Evolutionary conservation across 2,113 vertebrate species (phyloP), one percentile per base, ranked within the genome.

Genomic region (Boulengeromyrus knoepffleri): DNA sequence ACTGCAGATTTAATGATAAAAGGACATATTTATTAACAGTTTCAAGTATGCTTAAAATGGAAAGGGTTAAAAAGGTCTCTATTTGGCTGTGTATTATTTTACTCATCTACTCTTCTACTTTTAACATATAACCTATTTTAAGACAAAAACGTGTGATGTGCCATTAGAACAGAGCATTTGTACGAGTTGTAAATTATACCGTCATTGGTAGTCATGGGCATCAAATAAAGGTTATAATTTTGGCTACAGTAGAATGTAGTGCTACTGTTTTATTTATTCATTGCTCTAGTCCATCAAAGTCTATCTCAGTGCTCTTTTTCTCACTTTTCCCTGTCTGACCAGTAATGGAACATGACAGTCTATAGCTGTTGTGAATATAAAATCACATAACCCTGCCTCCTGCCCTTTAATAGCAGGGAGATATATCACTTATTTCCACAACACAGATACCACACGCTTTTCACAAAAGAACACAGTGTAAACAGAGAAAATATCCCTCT

Each of bases 211-310:
- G 46, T 50, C 84, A 87, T 90, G 83, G 45, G 85, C 89, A 70
- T 70, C 46, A 50, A 46, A 87, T 87, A 74, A 91, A 87, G 45
- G 74, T 66, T 88, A 83, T 90, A 83, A 62, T 89, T 85, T 86
- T 91, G 90, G 89, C 52, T 49, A 70, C 70, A 47, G 47, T 80
- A 52, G 45, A 90, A 46, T 66, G 56, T 50, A 85, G 88, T 17
- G 88, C 39, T 24, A 66, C 42, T 77, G 27, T 88, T 90, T 91
- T 90, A 91, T 91, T 91, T 91, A 91, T 91, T 90, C 89, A 90
- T 91, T 90, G 77, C 58, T 52, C 47, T 85, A 50, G 70, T 90
- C 91, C 87, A 89, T 91, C 91, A 90, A 83, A 90, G 91, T 90
- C 89, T 90, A 62, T 88, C 87, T 85, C 39, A 53, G 36, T 88